A percentile compares a stretch with the other conserved stretches of the same genome.
Conservation (phyloP, 2,888 invertebrate species). For the Ophion slaviceki region DNA sequence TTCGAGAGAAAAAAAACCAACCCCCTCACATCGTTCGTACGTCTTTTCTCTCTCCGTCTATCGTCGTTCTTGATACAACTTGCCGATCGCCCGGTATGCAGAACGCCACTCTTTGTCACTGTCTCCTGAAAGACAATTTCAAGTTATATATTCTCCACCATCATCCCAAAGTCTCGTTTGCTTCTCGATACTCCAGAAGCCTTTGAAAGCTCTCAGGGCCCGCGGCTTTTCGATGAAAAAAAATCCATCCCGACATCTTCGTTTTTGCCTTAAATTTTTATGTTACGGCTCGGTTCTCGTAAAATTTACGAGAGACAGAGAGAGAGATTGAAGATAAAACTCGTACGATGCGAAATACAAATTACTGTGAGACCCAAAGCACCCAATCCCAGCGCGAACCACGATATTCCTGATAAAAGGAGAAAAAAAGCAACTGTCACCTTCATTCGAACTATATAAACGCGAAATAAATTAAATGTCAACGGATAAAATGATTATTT, state of each 20-base stretch:
- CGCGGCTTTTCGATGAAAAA: slow-evolving; percentile 3
- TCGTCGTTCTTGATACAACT: neutral
- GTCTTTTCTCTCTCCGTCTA: slow-evolving; percentile 3
- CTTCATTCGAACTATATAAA: slow-evolving; percentile 56
- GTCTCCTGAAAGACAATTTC: slow-evolving; percentile 39
- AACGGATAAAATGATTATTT: slow-evolving; percentile 48
- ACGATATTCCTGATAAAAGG: slow-evolving; percentile 18
- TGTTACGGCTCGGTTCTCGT: slow-evolving; percentile 7
- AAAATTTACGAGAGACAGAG: slow-evolving; percentile 32
- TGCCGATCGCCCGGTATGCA: slow-evolving; percentile 1
- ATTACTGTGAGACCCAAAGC: slow-evolving; percentile 18
- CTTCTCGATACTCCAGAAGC: slow-evolving; percentile 17
- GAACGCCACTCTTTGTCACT: slow-evolving; percentile 54
- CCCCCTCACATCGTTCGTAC: slow-evolving; percentile 22
- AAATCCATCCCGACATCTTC: slow-evolving; percentile 8
- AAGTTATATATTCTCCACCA: slow-evolving; percentile 35
- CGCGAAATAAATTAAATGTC: slow-evolving; percentile 58
- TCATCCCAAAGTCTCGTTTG: slow-evolving; percentile 10
- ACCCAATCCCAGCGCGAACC: slow-evolving; percentile 7
- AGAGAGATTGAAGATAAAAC: neutral
- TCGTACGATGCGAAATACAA: slow-evolving; percentile 21
- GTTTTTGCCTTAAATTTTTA: slow-evolving; percentile 27
- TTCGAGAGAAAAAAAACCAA: slow-evolving; percentile 38
- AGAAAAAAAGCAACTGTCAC: slow-evolving; percentile 47
- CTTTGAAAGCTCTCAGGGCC: slow-evolving; percentile 34